A percentile compares a stretch with the other conserved stretches of the same genome.
These are phyloP conservation scores for Bugulina stolonifera DNA, from an alignment of 2,888 invertebrate species.

Conservation along the genomic window DNA sequence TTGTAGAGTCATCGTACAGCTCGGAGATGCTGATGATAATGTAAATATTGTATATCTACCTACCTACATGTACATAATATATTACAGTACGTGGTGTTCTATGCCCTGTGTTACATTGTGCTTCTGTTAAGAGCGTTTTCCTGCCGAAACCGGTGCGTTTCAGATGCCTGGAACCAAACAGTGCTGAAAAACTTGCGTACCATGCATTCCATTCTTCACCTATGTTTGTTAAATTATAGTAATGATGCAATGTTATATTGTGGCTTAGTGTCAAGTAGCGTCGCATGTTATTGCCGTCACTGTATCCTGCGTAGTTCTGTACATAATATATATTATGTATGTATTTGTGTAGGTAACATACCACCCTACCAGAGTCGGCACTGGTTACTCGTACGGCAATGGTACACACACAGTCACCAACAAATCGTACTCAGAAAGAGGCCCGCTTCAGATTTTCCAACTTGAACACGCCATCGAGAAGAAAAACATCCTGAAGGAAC, in stretches of 20 bases:
- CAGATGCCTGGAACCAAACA: too few species aligned
- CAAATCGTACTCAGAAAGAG: not conserved
- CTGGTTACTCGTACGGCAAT: not conserved
- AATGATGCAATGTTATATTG: too few species aligned
- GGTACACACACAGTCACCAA: constrained; percentile 5
- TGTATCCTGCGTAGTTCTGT: too few species aligned
- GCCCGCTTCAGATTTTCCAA: not conserved
- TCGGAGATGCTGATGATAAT: not conserved
- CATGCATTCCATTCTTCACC: too few species aligned
- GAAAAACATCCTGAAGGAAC: constrained; percentile 9
- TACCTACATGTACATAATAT: not conserved
- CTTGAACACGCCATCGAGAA: not conserved
- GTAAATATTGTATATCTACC: not conserved
- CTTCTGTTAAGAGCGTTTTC: too few species aligned
- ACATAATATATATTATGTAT: not conserved
- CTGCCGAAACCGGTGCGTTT: too few species aligned
- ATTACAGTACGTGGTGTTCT: not conserved
- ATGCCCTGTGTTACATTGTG: not conserved
- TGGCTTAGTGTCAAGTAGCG: too few species aligned
- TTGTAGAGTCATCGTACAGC: constrained; percentile 12
- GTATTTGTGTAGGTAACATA: not conserved
- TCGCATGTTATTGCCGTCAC: too few species aligned
- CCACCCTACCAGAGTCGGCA: not conserved
- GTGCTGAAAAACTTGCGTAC: too few species aligned
- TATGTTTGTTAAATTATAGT: too few species aligned